phyloP scores from a whole-genome alignment of 2,113 vertebrate genomes.

The Daphoenositta chrysoptera region DNA sequence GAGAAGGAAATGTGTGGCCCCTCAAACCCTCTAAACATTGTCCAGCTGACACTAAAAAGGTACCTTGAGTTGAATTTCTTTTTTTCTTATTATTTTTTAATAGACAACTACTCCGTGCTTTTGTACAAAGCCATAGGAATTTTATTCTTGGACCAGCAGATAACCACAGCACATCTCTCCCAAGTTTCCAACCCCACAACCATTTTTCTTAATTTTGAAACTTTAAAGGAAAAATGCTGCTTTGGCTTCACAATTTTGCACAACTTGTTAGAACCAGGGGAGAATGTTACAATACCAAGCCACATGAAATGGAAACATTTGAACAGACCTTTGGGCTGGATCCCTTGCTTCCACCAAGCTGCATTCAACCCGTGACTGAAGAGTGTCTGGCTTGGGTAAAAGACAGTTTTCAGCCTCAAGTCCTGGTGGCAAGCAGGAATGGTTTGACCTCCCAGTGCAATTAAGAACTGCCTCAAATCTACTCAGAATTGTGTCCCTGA shows the following conservation, averaged over 20 bases:
- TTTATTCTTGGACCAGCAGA: conserved; percentile 74
- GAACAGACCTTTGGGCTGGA: conserved; percentile 33
- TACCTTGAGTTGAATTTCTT: not conserved
- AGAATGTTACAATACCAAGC: conserved; percentile 53
- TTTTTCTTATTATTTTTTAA: conserved; percentile 18
- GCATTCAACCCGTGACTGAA: not conserved
- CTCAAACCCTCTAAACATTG: not conserved
- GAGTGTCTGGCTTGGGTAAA: not conserved
- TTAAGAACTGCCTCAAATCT: not conserved
- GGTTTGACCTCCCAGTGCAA: not conserved
- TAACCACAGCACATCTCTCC: conserved; percentile 73
- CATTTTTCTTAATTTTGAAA: conserved; percentile 76
- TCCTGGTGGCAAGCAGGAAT: not conserved
- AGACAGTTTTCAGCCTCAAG: not conserved
- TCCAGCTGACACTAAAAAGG: conserved; percentile 39
- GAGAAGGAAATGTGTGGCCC: conserved; percentile 3
- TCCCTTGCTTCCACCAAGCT: conserved; percentile 21
- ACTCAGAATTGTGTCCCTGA: not conserved
- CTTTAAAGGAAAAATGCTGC: conserved; percentile 77
- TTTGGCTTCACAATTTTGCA: conserved; percentile 69
- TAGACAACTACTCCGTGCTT: conserved; percentile 21
- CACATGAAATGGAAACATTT: conserved; percentile 67
- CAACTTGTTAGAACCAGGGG: conserved; percentile 61
- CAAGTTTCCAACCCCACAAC: conserved; percentile 79
- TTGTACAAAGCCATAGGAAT: conserved; percentile 71